These are phyloP conservation scores for Lepilemur ruficaudatus DNA, from an alignment of 2,797 vertebrate genomes.

Conservation along the genomic window DNA sequence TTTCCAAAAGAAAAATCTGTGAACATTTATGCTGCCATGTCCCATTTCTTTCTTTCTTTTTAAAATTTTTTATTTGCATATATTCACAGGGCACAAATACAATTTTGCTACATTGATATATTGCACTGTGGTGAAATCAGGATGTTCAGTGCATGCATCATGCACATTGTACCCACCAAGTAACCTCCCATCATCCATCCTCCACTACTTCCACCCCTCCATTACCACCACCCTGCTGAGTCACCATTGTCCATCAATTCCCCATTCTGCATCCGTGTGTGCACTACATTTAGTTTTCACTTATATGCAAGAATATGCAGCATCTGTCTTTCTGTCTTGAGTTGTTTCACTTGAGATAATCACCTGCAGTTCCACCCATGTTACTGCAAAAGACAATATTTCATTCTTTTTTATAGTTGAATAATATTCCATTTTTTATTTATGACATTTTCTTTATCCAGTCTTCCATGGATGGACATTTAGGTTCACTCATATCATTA, in stretches of 20 bases:
- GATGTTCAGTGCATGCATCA: not conserved
- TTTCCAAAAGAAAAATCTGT: not conserved
- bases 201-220: not conserved
- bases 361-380: not conserved
- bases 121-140: not conserved
- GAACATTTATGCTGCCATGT: not conserved
- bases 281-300: not conserved
- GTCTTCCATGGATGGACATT: not conserved
- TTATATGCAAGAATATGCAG: not conserved
- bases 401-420: not conserved
- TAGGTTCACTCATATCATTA: not conserved
- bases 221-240: not conserved
- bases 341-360: not conserved
- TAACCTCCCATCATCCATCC: not conserved
- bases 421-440: not conserved
- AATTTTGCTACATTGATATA: not conserved
- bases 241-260: not conserved
- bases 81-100: not conserved
- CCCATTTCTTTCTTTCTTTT: not conserved
- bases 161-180: not conserved
- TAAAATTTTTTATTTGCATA: not conserved
- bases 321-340: not conserved
- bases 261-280: not conserved
- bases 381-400: not conserved
- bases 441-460: not conserved